Percentiles rank a stretch among this genome's conserved stretches.
These are phyloP conservation scores for Orthonevra nobilis DNA, from an alignment of 2,888 invertebrate species.

Conservation along the genomic window DNA sequence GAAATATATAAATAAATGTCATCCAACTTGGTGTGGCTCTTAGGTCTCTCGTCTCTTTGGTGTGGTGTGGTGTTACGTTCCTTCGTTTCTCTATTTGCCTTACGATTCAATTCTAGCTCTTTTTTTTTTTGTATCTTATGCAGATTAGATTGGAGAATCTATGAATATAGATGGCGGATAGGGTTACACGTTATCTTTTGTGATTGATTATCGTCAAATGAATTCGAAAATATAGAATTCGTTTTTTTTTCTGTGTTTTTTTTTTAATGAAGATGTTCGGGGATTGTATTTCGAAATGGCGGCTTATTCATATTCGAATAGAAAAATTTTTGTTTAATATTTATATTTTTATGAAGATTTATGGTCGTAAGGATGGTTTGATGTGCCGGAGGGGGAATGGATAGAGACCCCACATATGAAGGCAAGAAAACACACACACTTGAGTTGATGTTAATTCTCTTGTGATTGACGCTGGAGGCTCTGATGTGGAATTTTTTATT, in stretches of 20 bases:
- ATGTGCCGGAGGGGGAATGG: no score
- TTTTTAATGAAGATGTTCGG: conserved; percentile 33
- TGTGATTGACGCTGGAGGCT: no score
- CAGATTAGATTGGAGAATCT: conserved; percentile 50
- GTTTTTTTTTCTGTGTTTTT: not conserved
- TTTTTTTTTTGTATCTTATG: conserved; percentile 20
- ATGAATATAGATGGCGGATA: conserved; percentile 55
- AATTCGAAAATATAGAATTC: conserved; percentile 1
- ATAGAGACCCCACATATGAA: no score
- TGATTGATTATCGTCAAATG: conserved; percentile 55
- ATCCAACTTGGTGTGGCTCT: conserved; percentile 33
- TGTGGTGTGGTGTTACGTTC: no score
- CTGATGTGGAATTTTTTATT: no score
- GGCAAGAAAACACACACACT: no score
- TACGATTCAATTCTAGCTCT: conserved; percentile 3
- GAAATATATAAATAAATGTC: conserved; percentile 69
- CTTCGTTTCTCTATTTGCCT: conserved; percentile 31
- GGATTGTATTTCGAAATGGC: conserved; percentile 16
- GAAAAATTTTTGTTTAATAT: conserved; percentile 12
- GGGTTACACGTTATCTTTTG: conserved; percentile 40
- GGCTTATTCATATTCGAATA: no score
- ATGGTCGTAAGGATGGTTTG: no score
- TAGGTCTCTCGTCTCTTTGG: no score
- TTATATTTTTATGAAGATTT: conserved; percentile 18
- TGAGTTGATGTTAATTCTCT: no score